Conservation (phyloP, 2,113 vertebrate species). For the Patagioenas fasciata region DNA sequence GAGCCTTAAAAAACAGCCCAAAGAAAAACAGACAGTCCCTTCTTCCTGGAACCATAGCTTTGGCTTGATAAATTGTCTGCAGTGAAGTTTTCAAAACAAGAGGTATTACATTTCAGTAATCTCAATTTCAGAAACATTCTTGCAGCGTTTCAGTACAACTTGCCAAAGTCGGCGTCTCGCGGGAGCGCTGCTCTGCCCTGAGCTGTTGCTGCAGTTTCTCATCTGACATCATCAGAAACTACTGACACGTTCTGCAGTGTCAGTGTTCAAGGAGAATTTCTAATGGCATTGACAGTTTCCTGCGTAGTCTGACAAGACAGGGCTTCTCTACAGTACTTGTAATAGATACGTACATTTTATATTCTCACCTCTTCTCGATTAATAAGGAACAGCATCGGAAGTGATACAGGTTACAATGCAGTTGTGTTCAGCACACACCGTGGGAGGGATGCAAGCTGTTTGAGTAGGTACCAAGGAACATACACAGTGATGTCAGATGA, state of each 20-base stretch:
- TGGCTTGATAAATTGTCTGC: constrained; percentile 39
- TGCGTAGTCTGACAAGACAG: background rate
- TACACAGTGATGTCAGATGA: background rate
- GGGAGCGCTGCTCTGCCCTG: background rate
- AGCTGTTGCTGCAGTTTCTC: constrained; percentile 51
- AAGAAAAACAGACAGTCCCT: constrained; percentile 41
- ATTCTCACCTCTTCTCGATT: background rate
- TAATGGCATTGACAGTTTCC: background rate
- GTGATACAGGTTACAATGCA: background rate
- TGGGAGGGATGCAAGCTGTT: background rate
- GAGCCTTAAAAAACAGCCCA: background rate
- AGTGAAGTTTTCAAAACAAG: constrained; percentile 31
- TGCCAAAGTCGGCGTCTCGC: background rate
- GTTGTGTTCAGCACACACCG: background rate
- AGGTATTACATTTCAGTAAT: constrained; percentile 30
- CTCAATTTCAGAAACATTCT: constrained; percentile 50
- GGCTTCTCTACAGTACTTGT: background rate
- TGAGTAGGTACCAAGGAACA: background rate
- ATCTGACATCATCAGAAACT: constrained; percentile 35
- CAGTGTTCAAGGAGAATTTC: constrained; percentile 48
- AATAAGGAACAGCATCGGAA: background rate
- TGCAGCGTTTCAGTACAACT: background rate
- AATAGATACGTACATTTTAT: background rate
- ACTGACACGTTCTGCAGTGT: constrained; percentile 9
- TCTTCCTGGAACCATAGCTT: constrained; percentile 32